Evolutionary conservation across 2,113 vertebrate genomes (phyloP).

Genomic region (Boleophthalmus pectinirostris): DNA sequence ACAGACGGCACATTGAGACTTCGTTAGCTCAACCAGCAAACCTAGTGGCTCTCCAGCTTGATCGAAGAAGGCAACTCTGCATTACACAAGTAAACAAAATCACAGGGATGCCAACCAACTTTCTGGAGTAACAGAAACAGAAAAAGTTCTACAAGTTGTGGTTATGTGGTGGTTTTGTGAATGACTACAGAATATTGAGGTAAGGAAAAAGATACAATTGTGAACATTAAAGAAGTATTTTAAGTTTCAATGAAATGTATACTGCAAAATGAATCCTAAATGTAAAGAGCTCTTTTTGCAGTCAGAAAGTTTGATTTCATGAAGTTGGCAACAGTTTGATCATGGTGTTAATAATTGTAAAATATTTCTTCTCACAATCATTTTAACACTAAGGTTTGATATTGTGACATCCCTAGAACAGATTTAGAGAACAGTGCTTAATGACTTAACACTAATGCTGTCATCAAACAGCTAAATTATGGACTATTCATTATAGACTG

Average conservation of each 20-base stretch:
- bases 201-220: too few species aligned
- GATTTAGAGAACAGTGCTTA: not conserved
- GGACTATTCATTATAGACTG: not conserved
- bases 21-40: constrained; percentile 59
- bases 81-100: constrained; percentile 62
- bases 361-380: too few species aligned
- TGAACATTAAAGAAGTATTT: too few species aligned
- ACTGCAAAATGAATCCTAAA: constrained; percentile 6
- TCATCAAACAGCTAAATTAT: not conserved
- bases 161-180: too few species aligned
- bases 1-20: constrained; percentile 66
- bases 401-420: not conserved
- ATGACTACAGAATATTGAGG: too few species aligned
- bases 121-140: constrained; percentile 20
- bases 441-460: not conserved
- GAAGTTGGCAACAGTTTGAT: too few species aligned
- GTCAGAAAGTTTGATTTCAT: too few species aligned
- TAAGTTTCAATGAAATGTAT: too few species aligned
- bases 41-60: constrained; percentile 54
- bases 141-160: too few species aligned
- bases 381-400: too few species aligned
- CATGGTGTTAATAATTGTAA: too few species aligned
- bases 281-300: not conserved
- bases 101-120: constrained; percentile 27
- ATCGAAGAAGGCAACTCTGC: constrained; percentile 55